Evolutionary conservation across 1,140 invertebrate genomes (phyloP).

Genomic region (Wasmannia auropunctata): DNA sequence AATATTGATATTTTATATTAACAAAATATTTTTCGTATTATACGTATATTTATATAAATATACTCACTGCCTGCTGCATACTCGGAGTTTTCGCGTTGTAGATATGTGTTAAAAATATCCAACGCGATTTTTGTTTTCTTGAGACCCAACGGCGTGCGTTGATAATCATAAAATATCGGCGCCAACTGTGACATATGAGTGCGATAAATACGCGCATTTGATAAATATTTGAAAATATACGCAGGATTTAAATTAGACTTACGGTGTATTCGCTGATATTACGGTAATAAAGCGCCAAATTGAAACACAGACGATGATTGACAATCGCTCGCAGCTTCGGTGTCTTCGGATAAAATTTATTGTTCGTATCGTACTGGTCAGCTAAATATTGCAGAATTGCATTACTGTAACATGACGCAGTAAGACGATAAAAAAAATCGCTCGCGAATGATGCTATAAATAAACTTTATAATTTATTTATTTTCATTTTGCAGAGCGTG

Average conservation of each 20-base stretch:
- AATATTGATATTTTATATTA: too few relatives aligned
- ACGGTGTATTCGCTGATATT: slow-evolving; percentile 89
- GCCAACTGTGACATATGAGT: slow-evolving; percentile 85
- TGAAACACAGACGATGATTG: slow-evolving; percentile 91
- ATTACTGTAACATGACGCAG: slow-evolving; percentile 83
- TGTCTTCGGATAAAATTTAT: slow-evolving; percentile 89
- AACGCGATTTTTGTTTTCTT: slow-evolving; percentile 89
- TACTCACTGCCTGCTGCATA: slow-evolving; percentile 87
- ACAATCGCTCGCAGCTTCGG: slow-evolving; percentile 89
- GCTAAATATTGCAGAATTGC: slow-evolving; percentile 92
- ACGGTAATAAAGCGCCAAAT: slow-evolving; percentile 90
- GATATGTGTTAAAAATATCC: slow-evolving; percentile 89
- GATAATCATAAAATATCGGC: slow-evolving; percentile 91
- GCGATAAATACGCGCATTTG: slow-evolving; percentile 6
- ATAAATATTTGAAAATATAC: neutral
- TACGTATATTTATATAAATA: slow-evolving; percentile 14
- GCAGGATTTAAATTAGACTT: slow-evolving; percentile 75
- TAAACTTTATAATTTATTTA: neutral
- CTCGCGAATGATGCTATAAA: neutral
- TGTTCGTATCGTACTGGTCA: slow-evolving; percentile 89
- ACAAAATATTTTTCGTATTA: neutral
- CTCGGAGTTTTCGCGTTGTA: slow-evolving; percentile 86
- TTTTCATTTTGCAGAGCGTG: neutral
- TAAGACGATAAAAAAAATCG: neutral
- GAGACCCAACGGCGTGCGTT: slow-evolving; percentile 87